Evolutionary conservation across 2,888 invertebrate genomes (phyloP), one percentile per base, ranked within the genome.

Genomic region (Chymomyza procnemis): DNA sequence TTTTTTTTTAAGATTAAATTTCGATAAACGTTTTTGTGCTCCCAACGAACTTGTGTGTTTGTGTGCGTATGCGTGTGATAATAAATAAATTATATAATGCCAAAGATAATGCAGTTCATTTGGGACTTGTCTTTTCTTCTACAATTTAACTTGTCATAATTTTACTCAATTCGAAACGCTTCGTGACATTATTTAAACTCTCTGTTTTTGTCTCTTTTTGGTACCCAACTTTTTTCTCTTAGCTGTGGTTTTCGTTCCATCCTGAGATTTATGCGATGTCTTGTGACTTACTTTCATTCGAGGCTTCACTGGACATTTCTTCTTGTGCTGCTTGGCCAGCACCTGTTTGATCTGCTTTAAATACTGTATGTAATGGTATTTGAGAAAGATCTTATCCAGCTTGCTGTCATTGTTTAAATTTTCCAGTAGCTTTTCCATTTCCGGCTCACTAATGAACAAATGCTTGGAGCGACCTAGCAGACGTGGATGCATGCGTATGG

Each of bases 361-460:
- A 56, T 79, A 88, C 63, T 68, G 47, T 0, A 75, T 63, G 54
- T 85, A 89, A 12, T 80, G 71, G 18, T 71, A 73, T 61, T 89
- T 89, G 2, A 79, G 73, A 56, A 87, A 88, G 50, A 79, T 71
- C 2, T 81, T 73, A 61, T 89, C 89, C 56, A 85, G 41, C 12
- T 41, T 12, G 34, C 12, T 41, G 12, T 41, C 1, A 88, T 81
- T 21, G 26, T 70, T 73, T 34, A 89, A 88, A 46, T 76, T 67
- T 1, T 67, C 57, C 34, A 89, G 52, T 0, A 67, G 73, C 12
- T 65, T 65, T 60, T 89, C 80, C 89, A 89, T 89, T 6, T 56
- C 57, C 2, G 52, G 60, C 19, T 52, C 66, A 21, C 68, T 67
- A 12, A 41, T 12, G 21, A 57, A 30, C 34, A 41, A 52, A 5